Percentiles rank a stretch among this genome's conserved stretches.
phyloP scores from a whole-genome alignment of 2,888 invertebrate species.

The Isoperla grammatica region DNA sequence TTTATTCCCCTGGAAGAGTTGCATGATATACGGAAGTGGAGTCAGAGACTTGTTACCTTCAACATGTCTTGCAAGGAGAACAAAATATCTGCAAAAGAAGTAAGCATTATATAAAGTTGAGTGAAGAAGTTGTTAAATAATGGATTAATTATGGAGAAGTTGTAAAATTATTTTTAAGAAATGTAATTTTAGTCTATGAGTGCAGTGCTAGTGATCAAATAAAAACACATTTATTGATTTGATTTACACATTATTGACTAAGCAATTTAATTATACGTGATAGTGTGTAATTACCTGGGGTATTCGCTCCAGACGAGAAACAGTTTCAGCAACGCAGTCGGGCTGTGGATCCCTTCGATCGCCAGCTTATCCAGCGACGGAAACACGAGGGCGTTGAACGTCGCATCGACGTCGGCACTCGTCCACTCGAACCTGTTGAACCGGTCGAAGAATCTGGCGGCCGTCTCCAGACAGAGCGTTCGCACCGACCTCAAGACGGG shows the following conservation, averaged over 20 bases:
- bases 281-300: constrained; percentile 61
- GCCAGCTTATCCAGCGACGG: constrained; percentile 70
- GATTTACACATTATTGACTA: too few species aligned
- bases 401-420: constrained; percentile 60
- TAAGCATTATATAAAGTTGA: background rate
- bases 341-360: constrained; percentile 74
- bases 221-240: too few species aligned
- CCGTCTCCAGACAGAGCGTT: constrained; percentile 53
- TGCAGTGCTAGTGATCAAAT: too few species aligned
- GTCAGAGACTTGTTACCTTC: constrained; percentile 47
- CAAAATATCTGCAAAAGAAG: constrained; percentile 52
- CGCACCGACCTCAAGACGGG: constrained; percentile 56
- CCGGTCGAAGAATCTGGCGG: constrained; percentile 70
- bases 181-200: too few species aligned
- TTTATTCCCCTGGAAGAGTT: constrained; percentile 64
- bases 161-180: too few species aligned
- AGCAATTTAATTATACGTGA: too few species aligned
- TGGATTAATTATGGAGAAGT: too few species aligned
- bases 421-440: constrained; percentile 74
- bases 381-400: constrained; percentile 76
- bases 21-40: constrained; percentile 62
- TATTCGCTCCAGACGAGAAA: constrained; percentile 74
- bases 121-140: too few species aligned
- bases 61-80: constrained; percentile 58
- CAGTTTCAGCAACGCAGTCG: constrained; percentile 76